A percentile compares a stretch with the other conserved stretches of the same genome.
Evolutionary conservation across 2,888 invertebrate genomes (phyloP).

Genomic region (Strigamia transsilvanica): DNA sequence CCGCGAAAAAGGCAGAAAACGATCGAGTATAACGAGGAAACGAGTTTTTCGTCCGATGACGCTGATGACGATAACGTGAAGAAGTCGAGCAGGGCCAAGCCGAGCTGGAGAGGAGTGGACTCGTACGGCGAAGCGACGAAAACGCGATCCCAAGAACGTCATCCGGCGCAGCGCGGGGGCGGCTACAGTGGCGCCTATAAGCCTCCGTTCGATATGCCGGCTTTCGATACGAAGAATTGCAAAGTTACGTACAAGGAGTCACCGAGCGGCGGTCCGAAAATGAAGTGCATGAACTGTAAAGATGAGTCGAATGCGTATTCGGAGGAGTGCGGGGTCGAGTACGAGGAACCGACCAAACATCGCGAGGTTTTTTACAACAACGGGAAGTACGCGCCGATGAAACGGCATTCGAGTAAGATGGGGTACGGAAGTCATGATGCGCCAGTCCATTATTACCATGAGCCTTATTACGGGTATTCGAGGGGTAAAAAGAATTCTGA

Average conservation of each 20-base stretch:
- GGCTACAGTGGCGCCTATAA: background rate
- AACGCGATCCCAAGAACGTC: too few species aligned
- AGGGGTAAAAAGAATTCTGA: background rate
- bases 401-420: background rate
- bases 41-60: conserved; percentile 42
- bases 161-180: background rate
- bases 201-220: conserved; percentile 49
- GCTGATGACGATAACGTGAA: background rate
- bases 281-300: conserved; percentile 50
- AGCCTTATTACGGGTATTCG: background rate
- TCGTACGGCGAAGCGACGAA: background rate
- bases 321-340: conserved; percentile 51
- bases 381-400: background rate
- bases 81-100: background rate
- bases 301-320: conserved; percentile 37
- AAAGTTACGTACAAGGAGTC: conserved; percentile 40
- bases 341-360: conserved; percentile 51
- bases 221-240: conserved; percentile 44
- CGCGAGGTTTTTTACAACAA: conserved; percentile 48
- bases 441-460: background rate
- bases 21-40: conserved; percentile 39
- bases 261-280: conserved; percentile 47
- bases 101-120: background rate
- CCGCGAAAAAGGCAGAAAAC: conserved; percentile 34
- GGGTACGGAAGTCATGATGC: background rate